Evolutionary conservation across 2,797 vertebrate species (phyloP).

Genomic region (Mormyrops attenuatus): DNA sequence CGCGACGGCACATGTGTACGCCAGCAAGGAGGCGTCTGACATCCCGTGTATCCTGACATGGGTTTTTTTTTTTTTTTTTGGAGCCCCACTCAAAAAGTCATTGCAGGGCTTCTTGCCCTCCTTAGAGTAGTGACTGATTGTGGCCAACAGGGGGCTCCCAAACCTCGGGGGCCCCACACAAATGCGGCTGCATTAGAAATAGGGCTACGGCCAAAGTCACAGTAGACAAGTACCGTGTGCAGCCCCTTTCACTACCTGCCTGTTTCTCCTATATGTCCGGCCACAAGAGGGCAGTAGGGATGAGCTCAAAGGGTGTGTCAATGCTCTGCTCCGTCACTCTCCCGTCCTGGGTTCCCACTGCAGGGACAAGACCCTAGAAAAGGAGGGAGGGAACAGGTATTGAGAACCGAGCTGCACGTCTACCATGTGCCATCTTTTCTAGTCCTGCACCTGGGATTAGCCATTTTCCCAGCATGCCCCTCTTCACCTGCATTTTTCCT

Average conservation of each 20-base stretch:
- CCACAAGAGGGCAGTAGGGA: slow-evolving; percentile 35
- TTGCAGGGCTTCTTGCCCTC: not conserved
- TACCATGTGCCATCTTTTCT: not conserved
- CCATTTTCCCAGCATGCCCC: not conserved
- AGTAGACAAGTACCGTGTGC: not conserved
- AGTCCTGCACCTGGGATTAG: not conserved
- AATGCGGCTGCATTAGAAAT: not conserved
- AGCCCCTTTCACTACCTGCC: slow-evolving; percentile 28
- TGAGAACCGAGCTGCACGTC: slow-evolving; percentile 18
- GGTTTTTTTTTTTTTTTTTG: not conserved
- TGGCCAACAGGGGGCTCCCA: not conserved
- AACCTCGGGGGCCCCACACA: not conserved
- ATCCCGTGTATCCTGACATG: not conserved
- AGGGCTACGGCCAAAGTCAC: not conserved
- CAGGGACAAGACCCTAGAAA: slow-evolving; percentile 37
- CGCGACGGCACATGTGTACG: not conserved
- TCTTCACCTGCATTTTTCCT: not conserved
- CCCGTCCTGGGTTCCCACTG: slow-evolving; percentile 32
- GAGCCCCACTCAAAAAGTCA: not conserved
- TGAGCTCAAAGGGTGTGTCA: slow-evolving; percentile 29
- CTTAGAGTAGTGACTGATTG: not conserved
- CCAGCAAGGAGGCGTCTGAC: not conserved
- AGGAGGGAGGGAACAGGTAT: slow-evolving; percentile 40
- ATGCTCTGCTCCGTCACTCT: slow-evolving; percentile 35
- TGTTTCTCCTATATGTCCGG: slow-evolving; percentile 30